phyloP scores from a whole-genome alignment of 2,888 invertebrate genomes.

The Oligia strigilis region DNA sequence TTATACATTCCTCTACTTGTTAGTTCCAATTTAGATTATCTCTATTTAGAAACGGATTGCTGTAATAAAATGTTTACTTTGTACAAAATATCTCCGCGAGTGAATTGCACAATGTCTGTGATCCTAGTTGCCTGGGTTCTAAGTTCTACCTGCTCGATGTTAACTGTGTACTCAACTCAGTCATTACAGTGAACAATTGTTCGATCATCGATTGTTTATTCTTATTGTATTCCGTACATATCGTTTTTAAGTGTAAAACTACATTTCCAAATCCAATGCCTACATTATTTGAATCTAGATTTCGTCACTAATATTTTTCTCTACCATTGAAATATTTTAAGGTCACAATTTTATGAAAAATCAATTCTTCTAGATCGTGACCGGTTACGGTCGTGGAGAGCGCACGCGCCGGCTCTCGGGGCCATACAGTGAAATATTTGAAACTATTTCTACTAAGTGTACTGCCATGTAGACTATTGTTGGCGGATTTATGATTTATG shows the following conservation, averaged over 20 bases:
- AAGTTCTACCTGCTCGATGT: conserved; percentile 33
- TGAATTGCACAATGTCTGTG: conserved; percentile 61
- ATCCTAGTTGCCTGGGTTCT: conserved; percentile 66
- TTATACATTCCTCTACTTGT: conserved; percentile 76
- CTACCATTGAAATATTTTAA: conserved; percentile 72
- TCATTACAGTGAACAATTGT: conserved; percentile 55
- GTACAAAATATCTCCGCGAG: conserved; percentile 68
- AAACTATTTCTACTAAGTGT: conserved; percentile 79
- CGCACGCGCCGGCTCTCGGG: conserved; percentile 85
- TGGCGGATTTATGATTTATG: conserved; percentile 85
- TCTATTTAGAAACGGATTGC: conserved; percentile 75
- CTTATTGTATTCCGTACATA: conserved; percentile 12
- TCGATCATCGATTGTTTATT: conserved; percentile 38
- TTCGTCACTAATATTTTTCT: conserved; percentile 44
- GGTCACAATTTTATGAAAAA: conserved; percentile 82
- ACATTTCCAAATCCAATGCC: background rate
- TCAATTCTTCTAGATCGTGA: conserved; percentile 86
- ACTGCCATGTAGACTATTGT: conserved; percentile 85
- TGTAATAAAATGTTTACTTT: conserved; percentile 74
- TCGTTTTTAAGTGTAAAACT: conserved; percentile 10
- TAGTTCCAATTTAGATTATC: conserved; percentile 82
- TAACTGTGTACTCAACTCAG: conserved; percentile 46
- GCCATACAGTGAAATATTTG: conserved; percentile 81
- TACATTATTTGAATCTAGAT: conserved; percentile 13
- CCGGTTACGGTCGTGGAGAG: conserved; percentile 79